Evolutionary conservation across 2,888 invertebrate species (phyloP), one percentile per base, ranked within the genome.

Genomic region (Hypselothyrea guttata): DNA sequence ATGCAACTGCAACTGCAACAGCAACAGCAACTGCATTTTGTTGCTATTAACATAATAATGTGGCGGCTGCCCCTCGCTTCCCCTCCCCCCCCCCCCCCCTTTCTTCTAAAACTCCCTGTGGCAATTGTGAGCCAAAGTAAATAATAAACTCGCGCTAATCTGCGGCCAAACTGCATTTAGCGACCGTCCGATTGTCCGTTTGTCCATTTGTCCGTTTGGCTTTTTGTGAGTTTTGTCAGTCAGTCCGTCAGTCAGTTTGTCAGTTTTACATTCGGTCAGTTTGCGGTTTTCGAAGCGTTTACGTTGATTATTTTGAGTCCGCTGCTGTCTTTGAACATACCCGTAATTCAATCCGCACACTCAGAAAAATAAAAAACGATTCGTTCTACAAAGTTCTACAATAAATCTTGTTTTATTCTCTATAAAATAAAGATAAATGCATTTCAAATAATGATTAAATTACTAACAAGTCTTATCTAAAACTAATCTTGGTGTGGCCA

Each of bases 91-190:
- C 4, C n/a, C 9, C 13, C n/a, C 7, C 15, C 5, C 22, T 11
- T 33, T 12, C 47, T 22, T 54, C 40, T 51, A 27, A 69, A 28
- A 44, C 53, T 33, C n/a, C n/a, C n/a, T n/a, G n/a, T 48, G 55
- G 57, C 57, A 81, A 75, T 79, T 71, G 70, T 53, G 38, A 46
- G 76, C 59, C 79, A 78, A 79, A 68, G 82, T 57, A 79, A 84
- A 79, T 79, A 79, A 79, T 79, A 82, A 84, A 84, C 78, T 81
- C 64, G 78, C 78, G 72, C 78, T 84, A 84, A 79, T 79, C 78
- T 79, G 46, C 61, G 61, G 58, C 75, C 75, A 64, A 84, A 75
- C 77, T 84, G 77, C 82, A 78, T 78, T 78, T 84, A 78, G 84
- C 68, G 52, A 46, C 58, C 41, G 56, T 41, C 53, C 11, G 46